Evolutionary conservation across 2,888 invertebrate genomes (phyloP), one percentile per base, ranked within the genome.

Genomic region (Hypomecis punctinalis): DNA sequence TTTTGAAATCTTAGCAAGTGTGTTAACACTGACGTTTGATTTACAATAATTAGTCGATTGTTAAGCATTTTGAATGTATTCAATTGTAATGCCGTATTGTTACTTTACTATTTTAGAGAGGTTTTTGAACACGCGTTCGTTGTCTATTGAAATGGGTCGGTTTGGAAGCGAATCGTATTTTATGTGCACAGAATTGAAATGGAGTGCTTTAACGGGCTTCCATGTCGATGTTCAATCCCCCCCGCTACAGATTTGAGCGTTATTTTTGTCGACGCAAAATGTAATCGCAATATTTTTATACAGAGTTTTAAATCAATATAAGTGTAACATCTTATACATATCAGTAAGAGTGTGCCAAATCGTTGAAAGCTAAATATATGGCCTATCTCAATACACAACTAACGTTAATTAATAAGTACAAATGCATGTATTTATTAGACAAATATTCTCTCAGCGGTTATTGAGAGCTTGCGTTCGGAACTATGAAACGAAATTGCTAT

Each of bases 321-420:
- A 67, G 62, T 74, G 63, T 74, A 59, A 69, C 63, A 76, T 71
- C 66, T 83, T 78, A 73, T 75, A 86, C 86, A 88, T 88, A 89
- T 87, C 87, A 86, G 75, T 77, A 77, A 82, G 75, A 76, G 78
- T 87, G 90, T 90, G 90, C 90, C 90, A 89, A 90, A 87, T 81
- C 47, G 11, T 56, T 47, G 72, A 77, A 76, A 74, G 76, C 74
- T 71, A 73, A 71, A 76, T 76, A 81, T 80, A 66, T 78, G 83
- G 85, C 86, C 84, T 84, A 86, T 88, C 86, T 85, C 79, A 70
- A 73, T 78, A 75, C 59, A 65, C 68, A 63, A 61, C 60, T 49
- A 67, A 59, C 65, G 65, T 43, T 67, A 61, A 65, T 53, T 69
- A 63, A 64, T 72, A 68, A 69, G 71, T 73, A 73, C 73, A 71